These are phyloP conservation scores for Nannobrachium achirus DNA, from an alignment of 2,113 vertebrate genomes.

Conservation along the genomic window DNA sequence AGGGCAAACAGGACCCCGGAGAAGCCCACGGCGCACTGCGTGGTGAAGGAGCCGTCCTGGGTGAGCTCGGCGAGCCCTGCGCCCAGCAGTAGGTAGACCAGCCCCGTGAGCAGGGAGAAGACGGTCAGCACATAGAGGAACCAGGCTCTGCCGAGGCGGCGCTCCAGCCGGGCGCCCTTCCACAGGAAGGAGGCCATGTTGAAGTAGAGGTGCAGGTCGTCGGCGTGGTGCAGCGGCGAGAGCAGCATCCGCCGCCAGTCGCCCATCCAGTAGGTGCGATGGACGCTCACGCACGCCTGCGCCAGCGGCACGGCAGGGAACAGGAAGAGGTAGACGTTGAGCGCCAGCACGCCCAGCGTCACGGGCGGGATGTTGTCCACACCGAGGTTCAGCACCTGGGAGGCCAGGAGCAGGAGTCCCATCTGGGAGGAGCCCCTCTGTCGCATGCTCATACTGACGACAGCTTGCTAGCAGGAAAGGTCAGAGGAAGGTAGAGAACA, in stretches of 20 bases:
- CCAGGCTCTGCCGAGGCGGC: constrained; percentile 83
- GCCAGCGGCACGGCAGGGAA: too few species aligned
- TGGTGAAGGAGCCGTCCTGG: constrained; percentile 79
- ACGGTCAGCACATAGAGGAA: constrained; percentile 86
- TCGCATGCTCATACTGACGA: too few species aligned
- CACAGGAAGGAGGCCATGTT: constrained; percentile 95
- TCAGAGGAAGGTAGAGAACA: too few species aligned
- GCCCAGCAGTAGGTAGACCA: constrained; percentile 88
- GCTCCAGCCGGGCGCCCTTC: constrained; percentile 90
- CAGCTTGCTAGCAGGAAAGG: too few species aligned
- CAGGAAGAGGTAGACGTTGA: too few species aligned
- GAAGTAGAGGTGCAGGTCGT: constrained; percentile 95
- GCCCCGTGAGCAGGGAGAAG: constrained; percentile 88
- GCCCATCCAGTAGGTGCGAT: constrained; percentile 74
- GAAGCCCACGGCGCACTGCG: constrained; percentile 90
- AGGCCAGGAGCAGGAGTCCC: too few species aligned
- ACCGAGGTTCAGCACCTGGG: too few species aligned
- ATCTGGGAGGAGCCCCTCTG: too few species aligned
- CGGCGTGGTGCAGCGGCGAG: constrained; percentile 89
- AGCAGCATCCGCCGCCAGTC: constrained; percentile 91
- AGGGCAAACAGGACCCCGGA: constrained; percentile 96
- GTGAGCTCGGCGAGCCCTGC: constrained; percentile 72
- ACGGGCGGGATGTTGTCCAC: too few species aligned
- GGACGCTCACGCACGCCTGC: constrained; percentile 87
- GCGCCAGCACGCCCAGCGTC: too few species aligned